Base-by-base conservation (phyloP, 2,113 vertebrate genomes). In the Brevimyrus niger region DNA sequence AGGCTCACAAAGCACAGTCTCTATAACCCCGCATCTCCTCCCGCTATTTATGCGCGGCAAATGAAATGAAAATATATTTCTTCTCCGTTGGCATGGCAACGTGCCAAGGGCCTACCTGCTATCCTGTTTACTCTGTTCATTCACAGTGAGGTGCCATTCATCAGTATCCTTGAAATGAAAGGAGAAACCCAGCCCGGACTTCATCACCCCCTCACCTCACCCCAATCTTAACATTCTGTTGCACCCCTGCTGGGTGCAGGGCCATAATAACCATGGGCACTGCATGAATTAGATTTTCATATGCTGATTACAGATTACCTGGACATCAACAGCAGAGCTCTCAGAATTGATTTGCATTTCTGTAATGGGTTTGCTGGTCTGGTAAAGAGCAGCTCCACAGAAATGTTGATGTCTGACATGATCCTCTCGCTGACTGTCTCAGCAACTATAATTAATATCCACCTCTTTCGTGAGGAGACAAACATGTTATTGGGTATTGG, bases 81-180 rank as follows among this genome's bases (percentile, higher is more conserved):
- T 80, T 46, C 15, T 89, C 55, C 85, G 94, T 95, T 95, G 94
- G 93, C 94, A 95, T 95, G 94, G 94, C 92, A 95, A 95, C 94
- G 69, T 90, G 92, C 91, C 58, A 86, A 88, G 47, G 89, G 92
- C 90, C 92, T 92, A 93, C 93, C 92, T 94, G 92, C 92, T 92
- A 89, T 89, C 89, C 48, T 87, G 90, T 91, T 93, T 90, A 65
- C 35, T 38, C 17, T 87, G 31, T 35, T 86, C 50, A 15, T 42
- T 65, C 65, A 85, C 83, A 89, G 86, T 61, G 50, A 83, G 65
- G 50, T 42, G 3, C 38, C 51, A 47, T 86, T 90, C 86, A 88
- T 55, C 46, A 13, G 69, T 27, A 46, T 88, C 65, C 35, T 88
- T 58, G 69, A 86, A 88, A 58, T 47, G 61, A 82, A 76, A 87